phyloP scores from a whole-genome alignment of 2,797 vertebrate species.

The Pangasius djambal region DNA sequence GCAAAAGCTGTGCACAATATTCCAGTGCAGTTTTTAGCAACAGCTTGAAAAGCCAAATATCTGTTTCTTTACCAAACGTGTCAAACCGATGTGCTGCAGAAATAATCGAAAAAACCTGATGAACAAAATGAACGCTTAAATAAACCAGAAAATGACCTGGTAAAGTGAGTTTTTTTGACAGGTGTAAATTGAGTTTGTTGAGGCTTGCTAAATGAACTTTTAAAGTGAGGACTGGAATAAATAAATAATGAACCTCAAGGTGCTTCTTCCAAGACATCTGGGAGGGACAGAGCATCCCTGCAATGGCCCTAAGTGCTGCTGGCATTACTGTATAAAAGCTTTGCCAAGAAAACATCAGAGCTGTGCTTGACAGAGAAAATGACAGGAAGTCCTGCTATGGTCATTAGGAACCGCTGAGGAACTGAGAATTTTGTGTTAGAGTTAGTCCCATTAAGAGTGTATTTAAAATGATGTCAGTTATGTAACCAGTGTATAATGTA shows the following conservation, averaged over 20 bases:
- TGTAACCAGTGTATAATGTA: constrained; percentile 9
- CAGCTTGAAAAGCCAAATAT: constrained; percentile 14
- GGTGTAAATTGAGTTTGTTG: constrained; percentile 26
- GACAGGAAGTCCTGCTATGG: not conserved
- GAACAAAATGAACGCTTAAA: not conserved
- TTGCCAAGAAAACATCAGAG: constrained; percentile 5
- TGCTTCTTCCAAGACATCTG: constrained; percentile 13
- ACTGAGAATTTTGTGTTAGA: not conserved
- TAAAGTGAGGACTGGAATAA: constrained; percentile 21
- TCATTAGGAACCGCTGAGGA: not conserved
- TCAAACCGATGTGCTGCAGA: not conserved
- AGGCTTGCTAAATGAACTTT: constrained; percentile 13
- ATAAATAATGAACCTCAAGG: constrained; percentile 35
- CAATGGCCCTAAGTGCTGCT: not conserved
- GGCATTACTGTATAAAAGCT: constrained; percentile 5
- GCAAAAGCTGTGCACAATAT: not conserved
- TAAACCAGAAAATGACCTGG: not conserved
- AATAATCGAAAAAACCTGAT: not conserved
- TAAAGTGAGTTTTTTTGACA: not conserved
- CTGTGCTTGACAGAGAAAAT: not conserved
- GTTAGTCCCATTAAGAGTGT: not conserved
- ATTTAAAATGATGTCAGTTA: not conserved
- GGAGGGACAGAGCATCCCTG: not conserved
- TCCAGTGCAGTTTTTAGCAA: constrained; percentile 10
- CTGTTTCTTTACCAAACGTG: not conserved